Conservation (phyloP, 2,113 vertebrate species). For the Ptilorrhoa leucosticta region DNA sequence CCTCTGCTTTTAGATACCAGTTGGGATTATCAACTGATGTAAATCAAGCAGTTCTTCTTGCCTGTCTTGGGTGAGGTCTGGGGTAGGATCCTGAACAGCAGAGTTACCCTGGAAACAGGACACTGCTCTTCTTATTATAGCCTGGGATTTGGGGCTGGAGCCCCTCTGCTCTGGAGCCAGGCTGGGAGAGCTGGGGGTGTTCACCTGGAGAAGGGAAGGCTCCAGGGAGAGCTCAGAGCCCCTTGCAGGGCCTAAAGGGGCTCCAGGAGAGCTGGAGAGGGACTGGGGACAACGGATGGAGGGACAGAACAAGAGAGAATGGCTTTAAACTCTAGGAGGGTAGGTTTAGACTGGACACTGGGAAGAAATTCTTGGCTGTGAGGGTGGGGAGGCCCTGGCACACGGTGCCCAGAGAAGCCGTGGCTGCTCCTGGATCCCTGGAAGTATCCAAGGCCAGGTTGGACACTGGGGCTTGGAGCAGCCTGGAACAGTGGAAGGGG, state of each 20-base stretch:
- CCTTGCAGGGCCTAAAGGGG: not conserved
- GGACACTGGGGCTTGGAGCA: not conserved
- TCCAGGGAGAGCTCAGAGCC: not conserved
- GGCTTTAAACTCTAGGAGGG: not conserved
- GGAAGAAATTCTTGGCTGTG: rapidly evolving
- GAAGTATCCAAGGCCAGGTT: not conserved
- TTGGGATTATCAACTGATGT: not conserved
- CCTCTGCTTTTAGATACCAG: not conserved
- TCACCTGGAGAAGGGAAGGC: not conserved
- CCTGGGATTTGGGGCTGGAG: not conserved
- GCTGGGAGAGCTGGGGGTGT: not conserved
- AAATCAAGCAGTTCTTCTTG: not conserved
- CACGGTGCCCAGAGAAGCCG: not conserved
- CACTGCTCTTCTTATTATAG: not conserved
- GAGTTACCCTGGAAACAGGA: not conserved
- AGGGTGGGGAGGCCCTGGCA: not conserved
- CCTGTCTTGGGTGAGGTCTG: not conserved
- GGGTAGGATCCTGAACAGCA: not conserved
- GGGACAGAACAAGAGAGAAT: not conserved
- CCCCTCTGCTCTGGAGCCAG: not conserved
- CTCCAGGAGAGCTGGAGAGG: not conserved
- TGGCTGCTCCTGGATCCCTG: not conserved
- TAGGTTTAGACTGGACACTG: not conserved
- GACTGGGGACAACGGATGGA: rapidly evolving
- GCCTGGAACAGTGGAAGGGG: rapidly evolving